Evolutionary conservation across 2,113 vertebrate species (phyloP).

Genomic region (Trichomycterus rosablanca): DNA sequence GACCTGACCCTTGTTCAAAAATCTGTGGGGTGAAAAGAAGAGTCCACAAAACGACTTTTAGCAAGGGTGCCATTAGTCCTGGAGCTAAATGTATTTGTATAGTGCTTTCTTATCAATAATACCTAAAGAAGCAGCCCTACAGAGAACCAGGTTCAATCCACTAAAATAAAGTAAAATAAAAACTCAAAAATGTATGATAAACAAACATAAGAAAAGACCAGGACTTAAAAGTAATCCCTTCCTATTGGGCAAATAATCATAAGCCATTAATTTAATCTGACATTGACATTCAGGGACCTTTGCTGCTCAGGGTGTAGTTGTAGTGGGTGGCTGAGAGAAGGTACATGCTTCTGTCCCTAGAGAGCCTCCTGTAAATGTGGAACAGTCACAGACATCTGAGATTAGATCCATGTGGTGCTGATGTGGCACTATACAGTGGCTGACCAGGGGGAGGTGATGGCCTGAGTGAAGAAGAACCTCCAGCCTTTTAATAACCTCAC

Average conservation of each 20-base stretch:
- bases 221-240: too few species aligned
- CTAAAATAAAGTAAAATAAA: too few species aligned
- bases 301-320: constrained; percentile 13
- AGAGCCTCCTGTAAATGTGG: constrained; percentile 10
- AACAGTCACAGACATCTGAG: constrained; percentile 26
- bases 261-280: too few species aligned
- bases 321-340: background rate
- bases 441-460: constrained; percentile 30
- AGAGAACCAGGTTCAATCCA: too few species aligned
- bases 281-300: background rate
- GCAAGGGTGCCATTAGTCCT: too few species aligned
- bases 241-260: too few species aligned
- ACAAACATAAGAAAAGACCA: background rate
- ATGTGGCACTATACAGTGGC: constrained; percentile 46
- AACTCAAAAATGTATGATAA: background rate
- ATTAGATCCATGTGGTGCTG: constrained; percentile 33
- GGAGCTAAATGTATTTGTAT: too few species aligned
- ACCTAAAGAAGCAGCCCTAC: too few species aligned
- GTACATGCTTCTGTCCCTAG: background rate
- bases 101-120: too few species aligned
- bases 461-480: constrained; percentile 70
- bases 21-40: too few species aligned
- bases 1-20: too few species aligned
- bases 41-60: too few species aligned
- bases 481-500: constrained; percentile 78